phyloP scores from a whole-genome alignment of 2,888 invertebrate species.

The Barypeithes pellucidus region DNA sequence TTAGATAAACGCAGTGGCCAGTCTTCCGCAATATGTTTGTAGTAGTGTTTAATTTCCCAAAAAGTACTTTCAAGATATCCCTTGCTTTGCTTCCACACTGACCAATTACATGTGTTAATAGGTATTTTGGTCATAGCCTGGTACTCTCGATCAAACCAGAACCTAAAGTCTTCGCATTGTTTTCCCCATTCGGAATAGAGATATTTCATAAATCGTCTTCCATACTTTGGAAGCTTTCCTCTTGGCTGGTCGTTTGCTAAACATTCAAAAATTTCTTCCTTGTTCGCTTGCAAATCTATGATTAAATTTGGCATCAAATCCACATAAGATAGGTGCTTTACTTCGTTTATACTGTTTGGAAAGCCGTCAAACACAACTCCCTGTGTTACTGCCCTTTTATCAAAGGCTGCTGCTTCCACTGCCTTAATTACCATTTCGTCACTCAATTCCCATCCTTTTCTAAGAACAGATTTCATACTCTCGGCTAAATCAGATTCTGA shows the following conservation, averaged over 20 bases:
- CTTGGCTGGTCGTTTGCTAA: slow-evolving; percentile 67
- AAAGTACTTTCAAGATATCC: slow-evolving; percentile 68
- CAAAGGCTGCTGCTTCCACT: slow-evolving; percentile 73
- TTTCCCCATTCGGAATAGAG: slow-evolving; percentile 71
- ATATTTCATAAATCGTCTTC: slow-evolving; percentile 68
- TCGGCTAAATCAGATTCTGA: slow-evolving; percentile 73
- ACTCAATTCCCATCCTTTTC: slow-evolving; percentile 70
- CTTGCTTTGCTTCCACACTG: slow-evolving; percentile 71
- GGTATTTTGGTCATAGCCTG: slow-evolving; percentile 73
- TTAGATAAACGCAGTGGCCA: slow-evolving; percentile 72
- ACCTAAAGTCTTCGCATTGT: slow-evolving; percentile 66
- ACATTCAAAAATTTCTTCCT: slow-evolving; percentile 68
- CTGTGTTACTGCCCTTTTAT: slow-evolving; percentile 71
- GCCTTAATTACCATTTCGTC: slow-evolving; percentile 72
- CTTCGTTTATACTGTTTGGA: slow-evolving; percentile 73
- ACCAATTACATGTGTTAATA: slow-evolving; percentile 74
- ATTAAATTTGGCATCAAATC: slow-evolving; percentile 76
- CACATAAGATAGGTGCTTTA: slow-evolving; percentile 70
- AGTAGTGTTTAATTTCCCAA: slow-evolving; percentile 73
- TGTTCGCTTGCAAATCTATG: slow-evolving; percentile 72
- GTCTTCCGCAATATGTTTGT: slow-evolving; percentile 69
- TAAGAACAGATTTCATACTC: slow-evolving; percentile 68
- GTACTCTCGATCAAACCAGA: slow-evolving; percentile 73
- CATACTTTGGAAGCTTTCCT: slow-evolving; percentile 61
- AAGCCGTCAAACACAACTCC: slow-evolving; percentile 79